Evolutionary conservation across 1,140 invertebrate species (phyloP).

Genomic region (Bradysia coprophila): DNA sequence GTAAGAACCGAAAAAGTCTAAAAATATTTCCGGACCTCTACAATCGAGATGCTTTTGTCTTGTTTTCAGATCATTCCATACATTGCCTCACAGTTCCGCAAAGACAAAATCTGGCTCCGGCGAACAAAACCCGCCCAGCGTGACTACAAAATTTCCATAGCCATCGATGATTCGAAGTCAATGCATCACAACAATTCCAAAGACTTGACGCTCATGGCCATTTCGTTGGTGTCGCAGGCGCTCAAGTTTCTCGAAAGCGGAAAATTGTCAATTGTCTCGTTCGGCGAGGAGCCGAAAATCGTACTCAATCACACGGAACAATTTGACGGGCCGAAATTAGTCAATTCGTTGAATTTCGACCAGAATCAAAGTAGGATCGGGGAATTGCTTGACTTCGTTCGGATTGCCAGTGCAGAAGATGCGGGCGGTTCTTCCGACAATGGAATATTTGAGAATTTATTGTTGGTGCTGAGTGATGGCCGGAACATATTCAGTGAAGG

Average conservation of each 20-base stretch:
- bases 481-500: slow-evolving; percentile 85
- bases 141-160: slow-evolving; percentile 91
- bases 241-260: slow-evolving; percentile 87
- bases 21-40: no score
- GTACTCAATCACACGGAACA: slow-evolving; percentile 73
- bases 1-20: no score
- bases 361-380: slow-evolving; percentile 66
- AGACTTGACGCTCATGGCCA: slow-evolving; percentile 83
- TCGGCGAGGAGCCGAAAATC: slow-evolving; percentile 70
- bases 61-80: slow-evolving; percentile 68
- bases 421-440: slow-evolving; percentile 32
- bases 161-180: slow-evolving; percentile 92
- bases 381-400: slow-evolving; percentile 59
- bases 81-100: slow-evolving; percentile 95
- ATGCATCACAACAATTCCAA: slow-evolving; percentile 82
- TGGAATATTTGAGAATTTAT: slow-evolving; percentile 55
- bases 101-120: slow-evolving; percentile 97
- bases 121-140: slow-evolving; percentile 89
- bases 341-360: slow-evolving; percentile 60
- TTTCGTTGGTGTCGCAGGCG: slow-evolving; percentile 78
- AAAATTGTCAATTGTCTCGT: slow-evolving; percentile 77
- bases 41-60: no score
- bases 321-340: slow-evolving; percentile 64
- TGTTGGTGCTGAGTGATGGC: slow-evolving; percentile 90
- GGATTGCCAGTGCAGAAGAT: slow-evolving; percentile 44